phyloP scores from a whole-genome alignment of 2,113 vertebrate species.

The Grus americana region DNA sequence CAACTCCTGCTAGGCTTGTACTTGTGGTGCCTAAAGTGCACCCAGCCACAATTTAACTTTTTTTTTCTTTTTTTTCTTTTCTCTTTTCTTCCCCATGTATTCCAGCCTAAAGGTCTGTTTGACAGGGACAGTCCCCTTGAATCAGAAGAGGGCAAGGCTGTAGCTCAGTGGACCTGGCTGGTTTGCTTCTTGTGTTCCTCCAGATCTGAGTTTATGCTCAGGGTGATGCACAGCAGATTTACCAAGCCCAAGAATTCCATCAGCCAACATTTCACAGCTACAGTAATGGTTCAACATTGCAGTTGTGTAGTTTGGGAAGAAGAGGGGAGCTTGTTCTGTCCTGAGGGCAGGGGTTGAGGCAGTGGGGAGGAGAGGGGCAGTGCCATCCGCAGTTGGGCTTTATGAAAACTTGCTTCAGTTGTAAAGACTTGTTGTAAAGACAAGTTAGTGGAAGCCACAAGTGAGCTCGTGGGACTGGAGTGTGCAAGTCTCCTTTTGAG shows the following conservation, averaged over 20 bases:
- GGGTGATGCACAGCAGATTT: background rate
- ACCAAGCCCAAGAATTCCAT: background rate
- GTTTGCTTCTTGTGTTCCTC: background rate
- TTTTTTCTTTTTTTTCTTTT: background rate
- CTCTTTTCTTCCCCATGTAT: background rate
- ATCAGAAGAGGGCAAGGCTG: background rate
- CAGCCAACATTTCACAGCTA: accelerated
- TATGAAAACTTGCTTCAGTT: background rate
- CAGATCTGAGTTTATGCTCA: background rate
- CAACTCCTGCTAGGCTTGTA: background rate
- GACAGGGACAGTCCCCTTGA: background rate
- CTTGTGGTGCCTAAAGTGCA: background rate
- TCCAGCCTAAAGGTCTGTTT: background rate
- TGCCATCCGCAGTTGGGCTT: background rate
- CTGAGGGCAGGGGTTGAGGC: background rate
- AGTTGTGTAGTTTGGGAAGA: background rate
- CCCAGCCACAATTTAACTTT: background rate
- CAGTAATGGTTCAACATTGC: background rate
- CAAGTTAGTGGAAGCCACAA: background rate
- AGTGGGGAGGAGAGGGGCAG: background rate
- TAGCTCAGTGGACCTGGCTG: background rate
- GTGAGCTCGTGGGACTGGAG: background rate
- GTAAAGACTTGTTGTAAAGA: background rate
- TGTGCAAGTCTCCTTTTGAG: background rate
- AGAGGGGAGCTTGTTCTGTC: background rate